phyloP scores from a whole-genome alignment of 2,888 invertebrate species.

The Nematopogon swammerdamellus region DNA sequence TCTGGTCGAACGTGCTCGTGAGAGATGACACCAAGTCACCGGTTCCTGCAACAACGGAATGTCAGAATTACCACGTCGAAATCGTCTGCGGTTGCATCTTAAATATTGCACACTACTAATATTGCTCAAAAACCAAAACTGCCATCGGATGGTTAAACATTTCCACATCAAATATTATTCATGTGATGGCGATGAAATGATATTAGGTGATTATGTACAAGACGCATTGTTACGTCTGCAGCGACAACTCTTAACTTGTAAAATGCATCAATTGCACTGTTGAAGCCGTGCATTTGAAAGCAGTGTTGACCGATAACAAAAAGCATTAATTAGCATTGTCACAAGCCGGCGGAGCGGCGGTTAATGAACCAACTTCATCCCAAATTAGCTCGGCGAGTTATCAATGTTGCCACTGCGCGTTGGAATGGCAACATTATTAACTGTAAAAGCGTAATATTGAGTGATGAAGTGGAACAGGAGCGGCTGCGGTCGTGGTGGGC shows the following conservation, averaged over 20 bases:
- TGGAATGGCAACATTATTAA: not conserved
- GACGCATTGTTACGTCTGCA: not conserved
- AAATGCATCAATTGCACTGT: no score
- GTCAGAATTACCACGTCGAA: not conserved
- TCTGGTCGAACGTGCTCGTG: constrained; percentile 82
- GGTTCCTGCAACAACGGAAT: constrained; percentile 61
- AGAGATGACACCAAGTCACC: constrained; percentile 79
- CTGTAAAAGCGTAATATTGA: not conserved
- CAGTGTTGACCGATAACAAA: not conserved
- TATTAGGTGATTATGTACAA: not conserved
- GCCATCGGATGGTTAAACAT: no score
- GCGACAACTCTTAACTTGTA: no score
- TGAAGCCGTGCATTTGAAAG: not conserved
- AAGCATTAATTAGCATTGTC: not conserved
- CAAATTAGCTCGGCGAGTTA: not conserved
- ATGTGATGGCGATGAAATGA: not conserved
- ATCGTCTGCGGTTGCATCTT: no score
- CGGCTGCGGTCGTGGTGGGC: no score
- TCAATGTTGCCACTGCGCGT: not conserved
- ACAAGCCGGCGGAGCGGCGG: not conserved
- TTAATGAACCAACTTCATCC: not conserved
- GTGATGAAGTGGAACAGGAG: no score
- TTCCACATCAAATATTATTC: not conserved
- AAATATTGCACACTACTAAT: no score
- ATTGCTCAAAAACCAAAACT: no score